Percentiles rank a stretch among this genome's conserved stretches.
phyloP scores from a whole-genome alignment of 2,888 invertebrate species.

The Tiliacea citrago region DNA sequence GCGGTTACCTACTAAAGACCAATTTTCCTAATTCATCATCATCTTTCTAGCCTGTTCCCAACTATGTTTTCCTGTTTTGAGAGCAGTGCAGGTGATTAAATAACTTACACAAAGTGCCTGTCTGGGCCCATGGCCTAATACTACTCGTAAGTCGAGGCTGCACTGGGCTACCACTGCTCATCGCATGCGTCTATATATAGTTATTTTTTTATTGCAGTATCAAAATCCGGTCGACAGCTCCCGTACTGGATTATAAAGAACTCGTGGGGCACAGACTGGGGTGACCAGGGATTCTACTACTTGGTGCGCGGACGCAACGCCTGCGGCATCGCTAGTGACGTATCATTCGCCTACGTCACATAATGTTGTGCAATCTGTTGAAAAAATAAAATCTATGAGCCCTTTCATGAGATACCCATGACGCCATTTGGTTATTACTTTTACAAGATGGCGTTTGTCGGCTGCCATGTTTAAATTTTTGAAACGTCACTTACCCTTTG shows the following conservation, averaged over 20 bases:
- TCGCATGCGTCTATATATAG: too few species aligned
- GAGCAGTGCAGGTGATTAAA: too few species aligned
- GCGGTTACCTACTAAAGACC: too few species aligned
- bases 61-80: too few species aligned
- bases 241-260: conserved; percentile 84
- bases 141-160: too few species aligned
- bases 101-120: too few species aligned
- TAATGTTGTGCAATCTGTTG: background rate
- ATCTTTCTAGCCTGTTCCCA: too few species aligned
- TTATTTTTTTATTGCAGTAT: conserved; percentile 58
- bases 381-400: background rate
- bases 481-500: background rate
- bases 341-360: conserved; percentile 58
- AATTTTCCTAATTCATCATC: too few species aligned
- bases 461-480: background rate
- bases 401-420: background rate
- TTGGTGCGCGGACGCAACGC: conserved; percentile 80
- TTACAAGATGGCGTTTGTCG: background rate
- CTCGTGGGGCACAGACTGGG: conserved; percentile 78
- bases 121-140: too few species aligned
- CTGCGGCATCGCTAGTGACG: conserved; percentile 78
- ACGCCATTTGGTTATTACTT: conserved; percentile 5
- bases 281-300: conserved; percentile 79
- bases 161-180: too few species aligned
- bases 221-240: conserved; percentile 35